phyloP scores from a whole-genome alignment of 1,140 invertebrate genomes.

The Saccostrea cuccullata region DNA sequence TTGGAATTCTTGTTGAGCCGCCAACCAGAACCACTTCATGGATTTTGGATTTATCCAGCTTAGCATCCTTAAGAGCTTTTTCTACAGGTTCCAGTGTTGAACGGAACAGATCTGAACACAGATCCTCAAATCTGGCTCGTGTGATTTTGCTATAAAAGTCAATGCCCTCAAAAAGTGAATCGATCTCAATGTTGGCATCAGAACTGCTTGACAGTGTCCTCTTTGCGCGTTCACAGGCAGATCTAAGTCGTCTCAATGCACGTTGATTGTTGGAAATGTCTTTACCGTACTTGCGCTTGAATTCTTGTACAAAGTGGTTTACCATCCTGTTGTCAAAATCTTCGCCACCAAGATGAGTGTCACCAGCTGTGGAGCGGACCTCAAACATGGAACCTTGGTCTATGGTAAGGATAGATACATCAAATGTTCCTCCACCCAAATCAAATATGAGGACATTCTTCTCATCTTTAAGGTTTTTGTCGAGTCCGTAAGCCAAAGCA shows the following conservation, averaged over 20 bases:
- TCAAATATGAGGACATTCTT: slow-evolving; percentile 66
- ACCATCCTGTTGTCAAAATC: slow-evolving; percentile 84
- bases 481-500: slow-evolving; percentile 80
- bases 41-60: slow-evolving; percentile 93
- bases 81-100: slow-evolving; percentile 95
- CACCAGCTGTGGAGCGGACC: slow-evolving; percentile 86
- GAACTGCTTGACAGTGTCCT: slow-evolving; percentile 94
- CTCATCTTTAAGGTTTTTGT: slow-evolving; percentile 80
- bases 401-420: slow-evolving; percentile 70
- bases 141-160: slow-evolving; percentile 98
- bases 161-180: slow-evolving; percentile 95
- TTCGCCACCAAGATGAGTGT: slow-evolving; percentile 83
- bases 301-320: slow-evolving; percentile 96
- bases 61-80: slow-evolving; percentile 95
- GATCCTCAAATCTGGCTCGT: slow-evolving; percentile 84
- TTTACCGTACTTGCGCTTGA: slow-evolving; percentile 97
- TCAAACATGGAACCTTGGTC: slow-evolving; percentile 84
- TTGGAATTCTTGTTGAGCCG: slow-evolving; percentile 98
- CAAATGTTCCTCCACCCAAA: slow-evolving; percentile 70
- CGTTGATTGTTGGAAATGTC: slow-evolving; percentile 94
- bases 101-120: slow-evolving; percentile 93
- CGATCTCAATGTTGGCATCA: slow-evolving; percentile 87
- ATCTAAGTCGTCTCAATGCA: slow-evolving; percentile 92
- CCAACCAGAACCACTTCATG: slow-evolving; percentile 98
- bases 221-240: slow-evolving; percentile 96